Evolutionary conservation across 2,888 invertebrate species (phyloP).

Genomic region (Acronicta aceris): DNA sequence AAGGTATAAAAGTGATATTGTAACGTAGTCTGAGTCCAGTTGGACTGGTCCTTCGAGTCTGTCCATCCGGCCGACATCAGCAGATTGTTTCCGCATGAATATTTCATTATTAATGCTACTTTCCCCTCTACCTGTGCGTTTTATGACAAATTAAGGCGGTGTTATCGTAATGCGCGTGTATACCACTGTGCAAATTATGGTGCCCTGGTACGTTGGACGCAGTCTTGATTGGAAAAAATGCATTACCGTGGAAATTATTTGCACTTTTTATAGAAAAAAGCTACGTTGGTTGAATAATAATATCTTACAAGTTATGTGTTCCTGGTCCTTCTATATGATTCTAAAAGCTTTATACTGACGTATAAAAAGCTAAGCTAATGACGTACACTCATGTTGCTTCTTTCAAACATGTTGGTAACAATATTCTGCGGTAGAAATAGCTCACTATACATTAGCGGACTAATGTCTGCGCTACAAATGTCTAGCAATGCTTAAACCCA

Average conservation of each 20-base stretch:
- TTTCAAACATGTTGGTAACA: conserved; percentile 9
- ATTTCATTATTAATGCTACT: conserved; percentile 72
- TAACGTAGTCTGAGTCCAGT: conserved; percentile 4
- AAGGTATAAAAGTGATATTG: conserved; percentile 52
- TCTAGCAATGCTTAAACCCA: conserved; percentile 44
- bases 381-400: conserved; percentile 16
- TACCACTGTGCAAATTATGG: conserved; percentile 11
- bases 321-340: conserved; percentile 2
- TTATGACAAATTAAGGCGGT: conserved; percentile 47
- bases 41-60: conserved; percentile 16
- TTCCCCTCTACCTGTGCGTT: conserved; percentile 53
- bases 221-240: neutral
- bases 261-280: no score
- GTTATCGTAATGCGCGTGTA: conserved; percentile 20
- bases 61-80: conserved; percentile 61
- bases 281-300: neutral
- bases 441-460: conserved; percentile 41
- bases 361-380: no score
- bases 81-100: conserved; percentile 74
- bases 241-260: no score
- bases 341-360: no score
- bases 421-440: conserved; percentile 36
- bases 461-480: conserved; percentile 37
- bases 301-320: conserved; percentile 2
- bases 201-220: conserved; percentile 6